Conservation (phyloP, 2,113 vertebrate species). For the Puma concolor region DNA sequence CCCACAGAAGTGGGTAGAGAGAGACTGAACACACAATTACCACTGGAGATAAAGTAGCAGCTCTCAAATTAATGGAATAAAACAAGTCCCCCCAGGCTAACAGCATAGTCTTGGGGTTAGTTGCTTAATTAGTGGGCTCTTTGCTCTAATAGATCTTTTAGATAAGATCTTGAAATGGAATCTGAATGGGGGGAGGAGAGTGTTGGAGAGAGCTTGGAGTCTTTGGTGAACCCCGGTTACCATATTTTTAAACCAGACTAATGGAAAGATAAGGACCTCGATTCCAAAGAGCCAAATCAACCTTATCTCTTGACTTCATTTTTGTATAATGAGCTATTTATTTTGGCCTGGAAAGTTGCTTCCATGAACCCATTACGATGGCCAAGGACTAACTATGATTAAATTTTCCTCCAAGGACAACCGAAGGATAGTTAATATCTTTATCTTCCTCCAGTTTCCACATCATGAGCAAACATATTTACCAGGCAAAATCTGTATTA, state of each 20-base stretch:
- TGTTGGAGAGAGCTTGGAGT: neutral
- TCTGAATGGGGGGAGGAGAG: neutral
- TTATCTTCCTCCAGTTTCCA: conserved; percentile 11
- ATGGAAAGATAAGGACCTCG: conserved; percentile 42
- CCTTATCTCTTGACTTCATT: conserved; percentile 45
- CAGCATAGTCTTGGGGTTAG: conserved; percentile 61
- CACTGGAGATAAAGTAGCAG: conserved; percentile 71
- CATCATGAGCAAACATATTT: conserved; percentile 5
- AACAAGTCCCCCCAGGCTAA: conserved; percentile 69
- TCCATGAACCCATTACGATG: conserved; percentile 8
- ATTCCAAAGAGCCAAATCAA: conserved; percentile 1
- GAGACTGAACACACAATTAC: conserved; percentile 80
- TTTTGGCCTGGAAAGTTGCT: conserved; percentile 47
- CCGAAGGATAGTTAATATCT: neutral
- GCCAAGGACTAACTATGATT: neutral
- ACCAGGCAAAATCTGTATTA: neutral
- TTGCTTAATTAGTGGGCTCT: conserved; percentile 77
- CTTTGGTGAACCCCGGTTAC: conserved; percentile 5
- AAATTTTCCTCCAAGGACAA: conserved; percentile 33
- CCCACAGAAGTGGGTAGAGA: conserved; percentile 68
- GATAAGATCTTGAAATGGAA: conserved; percentile 68
- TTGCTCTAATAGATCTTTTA: conserved; percentile 76
- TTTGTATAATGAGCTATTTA: conserved; percentile 29
- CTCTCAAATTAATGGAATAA: conserved; percentile 83
- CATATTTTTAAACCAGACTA: conserved; percentile 43